These are phyloP conservation scores for Limenitis camilla DNA, from an alignment of 2,888 invertebrate species.

Conservation along the genomic window DNA sequence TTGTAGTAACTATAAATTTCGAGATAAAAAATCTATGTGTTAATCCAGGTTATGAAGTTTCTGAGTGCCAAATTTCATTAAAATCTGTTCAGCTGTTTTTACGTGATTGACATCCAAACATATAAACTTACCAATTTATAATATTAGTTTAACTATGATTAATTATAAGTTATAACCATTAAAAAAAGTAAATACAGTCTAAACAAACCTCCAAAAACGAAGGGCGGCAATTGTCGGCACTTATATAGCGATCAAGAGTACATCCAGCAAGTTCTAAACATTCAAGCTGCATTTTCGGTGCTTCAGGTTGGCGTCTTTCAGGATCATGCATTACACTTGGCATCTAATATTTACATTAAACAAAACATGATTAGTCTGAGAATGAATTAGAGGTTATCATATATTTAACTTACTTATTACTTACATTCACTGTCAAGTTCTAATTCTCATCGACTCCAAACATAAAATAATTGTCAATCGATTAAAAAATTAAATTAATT, in stretches of 20 bases:
- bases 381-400: constrained; percentile 24
- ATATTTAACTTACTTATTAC: neutral
- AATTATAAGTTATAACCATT: too few species aligned
- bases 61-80: neutral
- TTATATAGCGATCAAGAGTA: constrained; percentile 84
- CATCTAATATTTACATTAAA: constrained; percentile 51
- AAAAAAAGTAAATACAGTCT: too few species aligned
- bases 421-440: too few species aligned
- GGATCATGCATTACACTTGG: constrained; percentile 53
- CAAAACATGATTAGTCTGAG: constrained; percentile 28
- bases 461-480: too few species aligned
- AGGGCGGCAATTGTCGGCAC: constrained; percentile 81
- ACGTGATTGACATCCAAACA: too few species aligned
- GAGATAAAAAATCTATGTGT: neutral
- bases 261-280: constrained; percentile 85
- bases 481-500: too few species aligned
- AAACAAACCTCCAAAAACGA: constrained; percentile 76
- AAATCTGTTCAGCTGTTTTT: too few species aligned
- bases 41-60: neutral
- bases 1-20: too few species aligned
- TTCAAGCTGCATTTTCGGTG: constrained; percentile 73
- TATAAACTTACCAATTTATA: too few species aligned
- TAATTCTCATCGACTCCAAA: too few species aligned
- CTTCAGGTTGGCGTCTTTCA: constrained; percentile 44
- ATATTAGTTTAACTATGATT: too few species aligned